Conservation (phyloP, 2,888 invertebrate genomes). For the Caenorhabditis uteleia region DNA sequence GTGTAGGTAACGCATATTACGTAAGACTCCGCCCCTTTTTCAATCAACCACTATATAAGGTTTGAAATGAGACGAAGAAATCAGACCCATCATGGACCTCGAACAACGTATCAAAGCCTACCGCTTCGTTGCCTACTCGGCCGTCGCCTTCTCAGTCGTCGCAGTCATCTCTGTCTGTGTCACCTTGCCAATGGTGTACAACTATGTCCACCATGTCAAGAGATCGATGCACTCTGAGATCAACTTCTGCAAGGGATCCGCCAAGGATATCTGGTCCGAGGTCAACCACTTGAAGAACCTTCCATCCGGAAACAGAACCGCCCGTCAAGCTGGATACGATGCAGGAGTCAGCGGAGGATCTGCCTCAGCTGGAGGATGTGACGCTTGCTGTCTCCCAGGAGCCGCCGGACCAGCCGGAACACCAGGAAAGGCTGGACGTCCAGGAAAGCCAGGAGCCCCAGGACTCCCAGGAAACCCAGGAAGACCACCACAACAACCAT, state of each 20-base stretch:
- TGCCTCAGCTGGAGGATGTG: constrained; percentile 48
- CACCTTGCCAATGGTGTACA: constrained; percentile 52
- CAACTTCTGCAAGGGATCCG: constrained; percentile 52
- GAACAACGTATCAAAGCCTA: constrained; percentile 15
- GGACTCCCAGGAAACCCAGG: constrained; percentile 57
- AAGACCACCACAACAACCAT: constrained; percentile 51
- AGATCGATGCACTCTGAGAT: constrained; percentile 44
- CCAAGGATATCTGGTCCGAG: constrained; percentile 52
- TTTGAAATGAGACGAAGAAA: no score
- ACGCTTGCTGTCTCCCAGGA: constrained; percentile 61
- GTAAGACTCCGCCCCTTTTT: no score
- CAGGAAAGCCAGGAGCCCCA: constrained; percentile 52
- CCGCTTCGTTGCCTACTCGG: constrained; percentile 28
- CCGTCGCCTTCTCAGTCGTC: constrained; percentile 21
- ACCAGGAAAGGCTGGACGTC: constrained; percentile 51
- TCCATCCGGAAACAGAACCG: constrained; percentile 52
- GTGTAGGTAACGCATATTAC: no score
- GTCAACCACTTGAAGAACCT: constrained; percentile 52
- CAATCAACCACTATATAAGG: no score
- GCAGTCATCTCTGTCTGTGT: constrained; percentile 35
- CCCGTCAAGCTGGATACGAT: constrained; percentile 56
- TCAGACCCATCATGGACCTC: constrained; percentile 9
- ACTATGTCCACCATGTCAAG: constrained; percentile 48
- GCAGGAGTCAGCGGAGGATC: constrained; percentile 40
- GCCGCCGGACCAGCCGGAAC: constrained; percentile 51